Evolutionary conservation across 2,113 vertebrate genomes (phyloP), one percentile per base, ranked within the genome.

Genomic region (Prionailurus viverrinus): DNA sequence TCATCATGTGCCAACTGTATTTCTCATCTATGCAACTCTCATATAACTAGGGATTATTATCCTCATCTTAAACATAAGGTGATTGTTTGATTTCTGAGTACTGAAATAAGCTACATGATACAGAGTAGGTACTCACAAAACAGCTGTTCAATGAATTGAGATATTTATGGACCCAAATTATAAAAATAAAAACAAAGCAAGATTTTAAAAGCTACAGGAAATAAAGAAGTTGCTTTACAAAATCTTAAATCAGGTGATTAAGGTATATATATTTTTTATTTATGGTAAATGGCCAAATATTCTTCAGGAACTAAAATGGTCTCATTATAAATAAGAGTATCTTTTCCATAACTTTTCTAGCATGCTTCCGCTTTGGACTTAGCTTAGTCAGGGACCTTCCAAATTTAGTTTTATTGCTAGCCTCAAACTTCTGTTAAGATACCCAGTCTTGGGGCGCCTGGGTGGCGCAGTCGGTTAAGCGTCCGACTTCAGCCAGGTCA

Each of bases 31-130:
- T 55, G 63, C 7, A 82, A 31, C 18, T 78, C 33, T 25, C 7
- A n/a, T 84, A 29, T 61, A 94, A 41, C 9, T 90, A 39, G 33
- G 11, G 15, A 83, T 73, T 86, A 71, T 95, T 92, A 61, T 41
- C 36, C 73, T 84, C 36, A 79, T 94, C 84, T 89, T 86, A 80
- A 88, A 92, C 1, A 74, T 53, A 13, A 93, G 15, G 7, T 79
- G 29, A 39, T 76, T 74, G 1, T 97, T 95, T 95, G 21, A 23
- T 97, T 95, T 93, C 31, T 88, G 53, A 74, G 76, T 87, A 80
- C 10, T 63, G 87, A 93, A 86, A 48, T 88, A 68, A 82, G n/a
- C 7, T 85, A 87, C 31, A 19, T 85, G 33, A 4, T 74, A 74
- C 31, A 94, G 63, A 36, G 73, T 73, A 65, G 7, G 9, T 92